A percentile compares a stretch with the other conserved stretches of the same genome.
Conservation (phyloP, 2,888 invertebrate genomes). For the Empis livida region DNA sequence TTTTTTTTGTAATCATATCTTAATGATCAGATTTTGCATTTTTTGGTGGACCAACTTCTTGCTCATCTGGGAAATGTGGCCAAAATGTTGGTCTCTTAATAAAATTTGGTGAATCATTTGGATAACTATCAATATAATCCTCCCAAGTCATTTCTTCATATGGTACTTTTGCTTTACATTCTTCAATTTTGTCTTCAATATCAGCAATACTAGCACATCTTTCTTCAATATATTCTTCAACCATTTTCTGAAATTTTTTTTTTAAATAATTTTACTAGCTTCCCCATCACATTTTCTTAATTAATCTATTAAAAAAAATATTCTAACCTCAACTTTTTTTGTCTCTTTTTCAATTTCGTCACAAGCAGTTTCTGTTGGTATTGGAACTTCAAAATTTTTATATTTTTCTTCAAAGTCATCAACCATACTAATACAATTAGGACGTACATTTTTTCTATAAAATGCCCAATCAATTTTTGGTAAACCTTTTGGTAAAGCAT, state of each 20-base stretch:
- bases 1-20: no score
- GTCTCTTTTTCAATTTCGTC: slow-evolving; percentile 50
- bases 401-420: slow-evolving; percentile 75
- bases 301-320: no score
- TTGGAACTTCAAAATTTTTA: slow-evolving; percentile 56
- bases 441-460: slow-evolving; percentile 52
- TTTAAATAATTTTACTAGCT: background rate
- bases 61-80: slow-evolving; percentile 63
- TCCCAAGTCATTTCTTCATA: slow-evolving; percentile 79
- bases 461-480: slow-evolving; percentile 71
- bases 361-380: slow-evolving; percentile 16
- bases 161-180: slow-evolving; percentile 51
- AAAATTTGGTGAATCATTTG: slow-evolving; percentile 54
- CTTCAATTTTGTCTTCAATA: slow-evolving; percentile 45
- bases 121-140: slow-evolving; percentile 59
- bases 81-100: slow-evolving; percentile 67
- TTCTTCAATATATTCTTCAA: slow-evolving; percentile 16
- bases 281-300: no score
- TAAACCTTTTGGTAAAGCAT: slow-evolving; percentile 46
- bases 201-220: slow-evolving; percentile 23
- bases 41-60: slow-evolving; percentile 20
- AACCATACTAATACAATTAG: slow-evolving; percentile 63
- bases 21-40: no score
- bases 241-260: slow-evolving; percentile 9
- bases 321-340: slow-evolving; percentile 39